Evolutionary conservation across 53 echinoderm and acorn worm species (phyloP), one percentile per base, ranked within the genome.

Genomic region (Temnopleurus reevesii): DNA sequence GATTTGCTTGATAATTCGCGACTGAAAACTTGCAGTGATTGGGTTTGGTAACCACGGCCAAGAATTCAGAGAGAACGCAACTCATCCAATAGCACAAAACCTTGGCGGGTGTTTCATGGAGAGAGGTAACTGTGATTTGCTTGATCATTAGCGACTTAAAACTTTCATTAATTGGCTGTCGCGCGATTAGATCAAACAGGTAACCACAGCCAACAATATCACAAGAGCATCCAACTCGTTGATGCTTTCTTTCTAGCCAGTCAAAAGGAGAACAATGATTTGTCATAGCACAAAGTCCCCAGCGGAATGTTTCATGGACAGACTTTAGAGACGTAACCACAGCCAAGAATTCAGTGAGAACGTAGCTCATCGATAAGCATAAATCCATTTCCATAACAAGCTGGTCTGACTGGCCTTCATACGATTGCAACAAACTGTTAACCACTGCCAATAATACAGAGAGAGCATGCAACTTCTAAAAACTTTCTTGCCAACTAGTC

Each of bases 281-380:
- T 41, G 7, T 71, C 71, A 71, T 71, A 71, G 38, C 71, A 71
- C 71, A 38, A 8, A 36, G 71, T 24, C 56, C n/a, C n/a, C n/a
- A n/a, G n/a, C n/a, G n/a, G n/a, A n/a, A n/a, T n/a, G n/a, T n/a
- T n/a, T n/a, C n/a, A n/a, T n/a, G n/a, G n/a, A n/a, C n/a, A n/a
- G n/a, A n/a, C n/a, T n/a, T n/a, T n/a, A n/a, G n/a, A n/a, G n/a
- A n/a, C n/a, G n/a, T n/a, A n/a, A n/a, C n/a, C n/a, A n/a, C n/a
- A n/a, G n/a, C n/a, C n/a, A n/a, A n/a, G n/a, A n/a, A n/a, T n/a
- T n/a, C n/a, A n/a, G 45, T 13, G 57, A 89, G 8, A 89, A 81
- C 91, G 81, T 15, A 86, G 56, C 71, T 91, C 30, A 89, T 91
- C n/a, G n/a, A n/a, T n/a, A n/a, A n/a, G n/a, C n/a, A n/a, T n/a